These are phyloP conservation scores for Dipus sagitta DNA, from an alignment of 2,797 vertebrate species.

Conservation along the genomic window DNA sequence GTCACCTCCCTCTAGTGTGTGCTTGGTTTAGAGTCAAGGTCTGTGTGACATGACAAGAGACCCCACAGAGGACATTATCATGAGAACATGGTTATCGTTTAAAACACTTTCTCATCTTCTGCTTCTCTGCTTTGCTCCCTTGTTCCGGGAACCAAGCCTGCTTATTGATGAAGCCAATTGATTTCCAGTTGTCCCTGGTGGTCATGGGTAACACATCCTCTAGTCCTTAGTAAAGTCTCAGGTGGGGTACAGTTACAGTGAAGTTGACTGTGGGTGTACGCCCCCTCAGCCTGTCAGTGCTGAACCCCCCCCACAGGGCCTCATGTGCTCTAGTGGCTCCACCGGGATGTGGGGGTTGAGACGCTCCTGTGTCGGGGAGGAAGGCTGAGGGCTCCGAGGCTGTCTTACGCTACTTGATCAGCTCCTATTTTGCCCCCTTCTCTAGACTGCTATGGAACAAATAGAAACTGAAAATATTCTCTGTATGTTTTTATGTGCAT, in stretches of 20 bases:
- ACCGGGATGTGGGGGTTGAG: neutral
- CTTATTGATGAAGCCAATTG: neutral
- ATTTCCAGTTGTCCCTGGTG: conserved; percentile 5
- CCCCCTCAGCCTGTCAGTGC: neutral
- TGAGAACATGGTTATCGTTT: neutral
- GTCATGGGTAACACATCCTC: neutral
- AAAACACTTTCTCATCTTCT: neutral
- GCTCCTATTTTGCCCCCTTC: neutral
- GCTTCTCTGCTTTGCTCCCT: neutral
- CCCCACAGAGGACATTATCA: neutral
- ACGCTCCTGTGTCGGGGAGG: neutral
- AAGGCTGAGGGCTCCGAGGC: neutral
- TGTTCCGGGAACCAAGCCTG: conserved; percentile 23
- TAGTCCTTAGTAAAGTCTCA: conserved; percentile 8
- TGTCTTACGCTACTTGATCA: neutral
- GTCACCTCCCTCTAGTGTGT: neutral
- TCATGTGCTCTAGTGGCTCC: neutral
- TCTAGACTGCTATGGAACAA: neutral
- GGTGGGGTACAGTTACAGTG: neutral
- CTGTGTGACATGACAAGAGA: neutral
- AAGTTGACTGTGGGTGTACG: neutral
- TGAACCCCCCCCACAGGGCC: neutral
- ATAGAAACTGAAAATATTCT: neutral
- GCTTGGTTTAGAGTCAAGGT: neutral
- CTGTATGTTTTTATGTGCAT: conserved; percentile 6